These are phyloP conservation scores for Scortum barcoo DNA, from an alignment of 2,113 vertebrate species.

Conservation along the genomic window DNA sequence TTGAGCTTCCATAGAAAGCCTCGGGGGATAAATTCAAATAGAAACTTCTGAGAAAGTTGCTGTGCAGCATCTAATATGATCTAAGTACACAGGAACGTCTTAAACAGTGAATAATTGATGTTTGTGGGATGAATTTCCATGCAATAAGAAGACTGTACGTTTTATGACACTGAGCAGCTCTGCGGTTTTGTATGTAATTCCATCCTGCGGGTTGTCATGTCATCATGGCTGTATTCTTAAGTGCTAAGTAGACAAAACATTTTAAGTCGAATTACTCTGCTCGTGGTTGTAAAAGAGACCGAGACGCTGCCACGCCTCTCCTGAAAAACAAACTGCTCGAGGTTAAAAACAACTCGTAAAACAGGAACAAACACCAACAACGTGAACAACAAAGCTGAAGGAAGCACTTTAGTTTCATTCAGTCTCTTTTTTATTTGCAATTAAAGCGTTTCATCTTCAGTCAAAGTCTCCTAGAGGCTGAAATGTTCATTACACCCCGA, in stretches of 20 bases:
- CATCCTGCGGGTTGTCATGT: conserved; percentile 36
- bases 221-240: conserved; percentile 37
- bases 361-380: conserved; percentile 43
- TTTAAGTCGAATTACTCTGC: conserved; percentile 34
- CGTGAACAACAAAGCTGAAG: background rate
- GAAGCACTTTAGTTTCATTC: background rate
- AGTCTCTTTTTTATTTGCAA: background rate
- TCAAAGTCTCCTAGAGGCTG: background rate
- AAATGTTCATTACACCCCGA: background rate
- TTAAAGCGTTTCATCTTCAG: background rate
- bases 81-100: conserved; percentile 20
- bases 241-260: conserved; percentile 56
- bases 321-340: conserved; percentile 55
- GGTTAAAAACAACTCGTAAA: conserved; percentile 53
- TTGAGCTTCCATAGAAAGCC: conserved; percentile 2
- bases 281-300: conserved; percentile 33
- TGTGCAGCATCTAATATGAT: background rate
- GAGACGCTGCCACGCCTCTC: conserved; percentile 60
- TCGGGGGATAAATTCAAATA: background rate
- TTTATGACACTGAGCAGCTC: background rate
- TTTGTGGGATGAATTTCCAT: conserved; percentile 38
- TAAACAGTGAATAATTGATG: conserved; percentile 18
- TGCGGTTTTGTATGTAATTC: conserved; percentile 19
- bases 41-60: background rate
- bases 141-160: conserved; percentile 14